Evolutionary conservation across 2,113 vertebrate genomes (phyloP).

Genomic region (Hippocampus mohnikei): DNA sequence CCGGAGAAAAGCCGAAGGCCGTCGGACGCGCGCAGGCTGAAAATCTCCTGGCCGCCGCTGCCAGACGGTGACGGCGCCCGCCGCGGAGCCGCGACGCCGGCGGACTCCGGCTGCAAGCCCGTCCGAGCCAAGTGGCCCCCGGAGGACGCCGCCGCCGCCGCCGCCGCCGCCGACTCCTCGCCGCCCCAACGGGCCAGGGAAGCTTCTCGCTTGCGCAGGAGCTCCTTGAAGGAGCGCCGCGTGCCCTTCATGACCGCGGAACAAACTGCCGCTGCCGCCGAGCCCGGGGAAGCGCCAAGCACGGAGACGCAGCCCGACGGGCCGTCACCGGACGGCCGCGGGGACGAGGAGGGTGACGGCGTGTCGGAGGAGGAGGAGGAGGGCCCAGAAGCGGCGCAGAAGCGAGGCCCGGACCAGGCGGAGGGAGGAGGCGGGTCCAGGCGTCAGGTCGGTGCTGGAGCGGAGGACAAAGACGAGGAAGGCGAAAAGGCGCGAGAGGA

Average conservation of each 20-base stretch:
- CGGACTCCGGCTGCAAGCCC: conserved; percentile 69
- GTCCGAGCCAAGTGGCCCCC: conserved; percentile 91
- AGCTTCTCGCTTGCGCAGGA: conserved; percentile 73
- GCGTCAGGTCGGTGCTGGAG: too few relatives aligned
- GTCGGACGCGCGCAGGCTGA: conserved; percentile 83
- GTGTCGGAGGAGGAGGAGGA: too few relatives aligned
- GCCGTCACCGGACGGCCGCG: conserved; percentile 17
- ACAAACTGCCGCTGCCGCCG: conserved; percentile 36
- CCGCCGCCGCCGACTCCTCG: conserved; percentile 33
- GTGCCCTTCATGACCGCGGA: conserved; percentile 76
- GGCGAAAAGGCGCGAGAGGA: conserved; percentile 57
- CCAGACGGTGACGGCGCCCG: conserved; percentile 11
- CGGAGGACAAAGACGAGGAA: too few relatives aligned
- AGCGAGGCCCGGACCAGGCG: too few relatives aligned
- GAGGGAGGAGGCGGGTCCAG: too few relatives aligned
- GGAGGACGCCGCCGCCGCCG: conserved; percentile 72
- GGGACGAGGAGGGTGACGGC: conserved; percentile 7
- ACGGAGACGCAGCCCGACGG: conserved; percentile 39
- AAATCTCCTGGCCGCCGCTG: conserved; percentile 90
- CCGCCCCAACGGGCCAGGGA: conserved; percentile 57
- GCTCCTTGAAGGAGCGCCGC: conserved; percentile 86
- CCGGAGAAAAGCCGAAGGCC: conserved; percentile 73
- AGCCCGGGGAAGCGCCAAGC: conserved; percentile 14
- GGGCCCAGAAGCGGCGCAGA: conserved; percentile 16
- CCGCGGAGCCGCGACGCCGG: background rate